Evolutionary conservation across 1,140 invertebrate genomes (phyloP), one percentile per base, ranked within the genome.

Genomic region (Euwallacea fornicatus): DNA sequence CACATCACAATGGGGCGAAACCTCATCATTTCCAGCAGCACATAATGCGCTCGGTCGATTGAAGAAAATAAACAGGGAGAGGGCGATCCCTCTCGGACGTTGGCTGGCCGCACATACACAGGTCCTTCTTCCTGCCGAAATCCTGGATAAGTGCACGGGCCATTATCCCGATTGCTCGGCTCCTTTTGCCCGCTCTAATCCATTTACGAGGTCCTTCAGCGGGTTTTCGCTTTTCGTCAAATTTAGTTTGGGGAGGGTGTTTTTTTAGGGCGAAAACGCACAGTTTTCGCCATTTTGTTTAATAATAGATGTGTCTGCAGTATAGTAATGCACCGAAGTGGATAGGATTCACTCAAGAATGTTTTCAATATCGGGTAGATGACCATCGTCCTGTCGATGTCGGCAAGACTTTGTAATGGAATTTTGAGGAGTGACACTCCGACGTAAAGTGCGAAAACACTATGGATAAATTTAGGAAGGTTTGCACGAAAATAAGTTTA

Each of bases 81-180:
- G 68, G 58, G 21, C 21, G 21, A 33, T 33, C 21, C 21, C 21
- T 33, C 21, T 33, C 21, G 21, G 21, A 60, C 15, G 16, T 42
- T n/a, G 10, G 54, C 56, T 65, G 69, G 50, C 54, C 69, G 54
- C 69, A 65, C 61, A 60, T 16, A 15, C 69, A 54, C 66, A 55
- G 46, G 41, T 53, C 58, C 47, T 42, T 62, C 42, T 58, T 65
- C 59, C 69, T 60, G 63, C 62, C 53, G 69, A 71, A 71, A 71
- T 71, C 69, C 69, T 33, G 55, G 69, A 71, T 71, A 71, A 71
- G 69, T 71, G 69, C 69, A 71, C 62, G 69, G 69, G 33, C 69
- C 69, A 71, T 71, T 71, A 71, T 71, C 62, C 69, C 69, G 69
- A 71, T 71, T 71, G 69, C 69, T 66, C 21, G 62, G 69, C 16